Evolutionary conservation across 2,113 vertebrate species (phyloP).

Genomic region (Machaerirhynchus nigripectus): DNA sequence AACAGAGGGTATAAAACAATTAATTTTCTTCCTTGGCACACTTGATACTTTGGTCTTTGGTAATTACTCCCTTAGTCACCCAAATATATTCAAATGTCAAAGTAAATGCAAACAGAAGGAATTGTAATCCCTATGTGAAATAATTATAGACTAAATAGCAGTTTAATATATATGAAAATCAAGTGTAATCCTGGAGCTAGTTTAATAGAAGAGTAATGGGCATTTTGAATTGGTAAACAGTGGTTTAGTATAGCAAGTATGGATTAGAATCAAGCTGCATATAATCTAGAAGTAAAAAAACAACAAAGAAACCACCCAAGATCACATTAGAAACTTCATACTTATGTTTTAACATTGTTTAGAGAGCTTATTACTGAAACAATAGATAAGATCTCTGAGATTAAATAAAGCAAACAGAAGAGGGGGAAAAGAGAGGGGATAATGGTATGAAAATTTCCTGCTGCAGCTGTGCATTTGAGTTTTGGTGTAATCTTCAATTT

Average conservation of each 20-base stretch:
- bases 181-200: not conserved
- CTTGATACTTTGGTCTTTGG: not conserved
- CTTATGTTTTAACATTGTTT: not conserved
- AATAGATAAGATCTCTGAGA: conserved; percentile 17
- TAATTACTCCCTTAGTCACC: not conserved
- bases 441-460: conserved; percentile 17
- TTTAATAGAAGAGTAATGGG: not conserved
- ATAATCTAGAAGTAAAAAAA: not conserved
- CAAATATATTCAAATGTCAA: not conserved
- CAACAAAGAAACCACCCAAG: not conserved
- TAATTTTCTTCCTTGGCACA: not conserved
- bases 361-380: not conserved
- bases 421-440: not conserved
- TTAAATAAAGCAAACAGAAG: conserved; percentile 1
- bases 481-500: not conserved
- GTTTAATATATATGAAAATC: conserved; percentile 65
- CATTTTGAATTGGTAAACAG: conserved; percentile 27
- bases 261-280: not conserved
- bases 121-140: not conserved
- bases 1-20: not conserved
- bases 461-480: not conserved
- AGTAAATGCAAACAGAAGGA: conserved; percentile 1
- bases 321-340: not conserved
- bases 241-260: not conserved
- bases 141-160: conserved; percentile 11